Conservation (phyloP, 1,140 invertebrate species). For the Carcinoscorpius rotundicauda region DNA sequence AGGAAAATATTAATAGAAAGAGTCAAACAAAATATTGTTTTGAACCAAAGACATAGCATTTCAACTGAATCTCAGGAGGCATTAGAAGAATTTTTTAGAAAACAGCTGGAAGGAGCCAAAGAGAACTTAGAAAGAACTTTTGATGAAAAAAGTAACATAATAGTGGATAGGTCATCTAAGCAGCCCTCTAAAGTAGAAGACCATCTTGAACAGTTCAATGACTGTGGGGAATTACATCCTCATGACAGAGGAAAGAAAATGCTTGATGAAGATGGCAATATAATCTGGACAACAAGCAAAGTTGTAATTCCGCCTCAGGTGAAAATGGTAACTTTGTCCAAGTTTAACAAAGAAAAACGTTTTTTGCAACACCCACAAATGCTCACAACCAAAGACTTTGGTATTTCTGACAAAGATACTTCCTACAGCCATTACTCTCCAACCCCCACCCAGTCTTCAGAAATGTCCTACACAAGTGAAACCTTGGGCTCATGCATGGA, state of each 20-base stretch:
- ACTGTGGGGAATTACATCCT: conserved; percentile 7
- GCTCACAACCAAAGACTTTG: too few relatives aligned
- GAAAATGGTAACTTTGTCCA: conserved; percentile 39
- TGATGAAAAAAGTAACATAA: conserved; percentile 20
- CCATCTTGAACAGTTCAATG: conserved; percentile 8
- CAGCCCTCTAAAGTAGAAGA: conserved; percentile 10
- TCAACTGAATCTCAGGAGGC: too few relatives aligned
- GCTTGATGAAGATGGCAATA: conserved; percentile 14
- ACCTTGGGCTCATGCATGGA: too few relatives aligned
- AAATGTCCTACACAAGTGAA: too few relatives aligned
- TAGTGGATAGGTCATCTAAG: conserved; percentile 12
- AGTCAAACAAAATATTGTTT: conserved; percentile 14
- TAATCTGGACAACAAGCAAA: conserved; percentile 12
- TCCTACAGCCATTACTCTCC: too few relatives aligned
- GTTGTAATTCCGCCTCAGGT: conserved; percentile 41
- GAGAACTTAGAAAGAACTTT: conserved; percentile 17
- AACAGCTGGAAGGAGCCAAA: conserved; percentile 9
- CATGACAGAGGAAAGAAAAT: too few relatives aligned
- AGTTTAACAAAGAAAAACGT: too few relatives aligned
- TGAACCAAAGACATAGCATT: too few relatives aligned
- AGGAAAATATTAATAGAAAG: background rate
- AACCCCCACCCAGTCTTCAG: too few relatives aligned
- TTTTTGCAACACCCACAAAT: too few relatives aligned
- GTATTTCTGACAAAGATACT: too few relatives aligned
- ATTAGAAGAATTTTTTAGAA: conserved; percentile 18